phyloP scores from a whole-genome alignment of 1,140 invertebrate species.

The Aphelinus atriplicis region DNA sequence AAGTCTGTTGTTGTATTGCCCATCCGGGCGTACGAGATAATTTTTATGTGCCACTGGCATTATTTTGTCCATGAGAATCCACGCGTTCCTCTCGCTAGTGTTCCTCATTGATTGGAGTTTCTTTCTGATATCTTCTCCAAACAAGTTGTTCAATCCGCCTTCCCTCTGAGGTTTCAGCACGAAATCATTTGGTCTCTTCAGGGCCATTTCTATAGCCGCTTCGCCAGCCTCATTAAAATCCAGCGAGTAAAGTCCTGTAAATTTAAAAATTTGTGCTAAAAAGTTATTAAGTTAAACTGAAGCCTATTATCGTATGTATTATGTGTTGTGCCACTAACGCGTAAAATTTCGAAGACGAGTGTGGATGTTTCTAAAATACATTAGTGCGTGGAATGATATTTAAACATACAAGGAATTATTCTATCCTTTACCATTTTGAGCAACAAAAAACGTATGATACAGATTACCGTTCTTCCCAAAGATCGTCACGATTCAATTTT shows the following conservation, averaged over 20 bases:
- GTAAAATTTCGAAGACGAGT: slow-evolving; percentile 67
- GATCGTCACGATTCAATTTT: no score
- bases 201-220: slow-evolving; percentile 78
- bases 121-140: slow-evolving; percentile 81
- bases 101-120: slow-evolving; percentile 73
- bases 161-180: slow-evolving; percentile 97
- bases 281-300: neutral
- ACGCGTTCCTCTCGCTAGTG: slow-evolving; percentile 79
- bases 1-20: slow-evolving; percentile 43
- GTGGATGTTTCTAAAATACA: slow-evolving; percentile 5
- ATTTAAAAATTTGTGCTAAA: neutral
- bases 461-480: no score
- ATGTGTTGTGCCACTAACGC: no score
- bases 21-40: slow-evolving; percentile 80
- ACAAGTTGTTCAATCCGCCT: slow-evolving; percentile 95
- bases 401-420: slow-evolving; percentile 3
- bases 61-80: slow-evolving; percentile 96
- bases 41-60: slow-evolving; percentile 78
- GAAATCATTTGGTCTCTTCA: slow-evolving; percentile 81
- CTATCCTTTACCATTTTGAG: no score
- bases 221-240: slow-evolving; percentile 84
- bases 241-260: slow-evolving; percentile 78
- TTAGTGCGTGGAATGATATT: neutral
- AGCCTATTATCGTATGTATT: no score
- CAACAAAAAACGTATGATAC: no score